Base-by-base conservation (phyloP, 2,888 invertebrate genomes). In the Xanthostigma xanthostigma region DNA sequence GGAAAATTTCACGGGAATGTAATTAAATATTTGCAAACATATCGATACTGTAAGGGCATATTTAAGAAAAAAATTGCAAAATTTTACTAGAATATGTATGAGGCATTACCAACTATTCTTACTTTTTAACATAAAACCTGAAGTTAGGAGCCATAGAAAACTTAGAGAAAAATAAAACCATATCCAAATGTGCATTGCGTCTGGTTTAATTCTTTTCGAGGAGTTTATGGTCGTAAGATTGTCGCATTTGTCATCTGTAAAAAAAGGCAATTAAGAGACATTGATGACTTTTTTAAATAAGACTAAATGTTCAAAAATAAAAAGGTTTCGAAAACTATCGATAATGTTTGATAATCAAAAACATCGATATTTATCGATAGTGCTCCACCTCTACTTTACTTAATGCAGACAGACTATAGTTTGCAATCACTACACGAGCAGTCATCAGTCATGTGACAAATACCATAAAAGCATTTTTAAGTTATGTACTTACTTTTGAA, bases 81-180 rank as follows among this genome's bases (percentile, higher is more conserved):
- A 43, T 4, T 36, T 27, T 3, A 11, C 27, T 17, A 36, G n/a
- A 27, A 39, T 41, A 10, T 41, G 38, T 10, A 40, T 44, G 33
- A 17, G 9, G 33, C 35, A 39, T 12, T 14, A 27, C 11, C 40
- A 13, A 36, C 27, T 9, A 34, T 53, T 60, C 60, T 62, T 57
- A 68, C 68, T 55, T 50, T 54, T 53, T 40, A 67, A 38, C 36
- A 68, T 53, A 36, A 62, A 51, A 36, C 59, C 49, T 6, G 66
- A 66, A 11, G 59, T 57, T 2, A 62, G 48, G 8, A 66, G 51
- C 68, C 68, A 68, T 45, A 59, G 52, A 3, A 62, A 56, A 1
- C 63, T 61, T 1, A 65, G 50, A 2, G 54, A 61, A 48, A 67
- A 53, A 51, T 68, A 66, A 1, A 68, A 61, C 51, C 63, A 62